phyloP scores from a whole-genome alignment of 2,797 vertebrate species.

The Brotula barbata region DNA sequence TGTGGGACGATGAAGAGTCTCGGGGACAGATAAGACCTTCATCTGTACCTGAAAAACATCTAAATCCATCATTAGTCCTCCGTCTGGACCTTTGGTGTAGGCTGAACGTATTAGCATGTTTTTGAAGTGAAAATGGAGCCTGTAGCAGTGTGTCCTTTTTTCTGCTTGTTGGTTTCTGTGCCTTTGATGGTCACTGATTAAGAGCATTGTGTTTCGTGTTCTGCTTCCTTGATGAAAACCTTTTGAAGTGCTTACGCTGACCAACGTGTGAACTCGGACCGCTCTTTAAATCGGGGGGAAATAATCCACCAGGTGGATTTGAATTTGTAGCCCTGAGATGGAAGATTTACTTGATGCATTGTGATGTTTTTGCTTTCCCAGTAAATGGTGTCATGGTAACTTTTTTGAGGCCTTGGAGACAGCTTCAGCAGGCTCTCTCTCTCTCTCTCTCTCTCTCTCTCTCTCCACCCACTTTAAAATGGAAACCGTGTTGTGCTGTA shows the following conservation, averaged over 20 bases:
- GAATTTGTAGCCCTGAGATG: conserved; percentile 2
- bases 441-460: not conserved
- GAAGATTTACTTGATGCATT: conserved; percentile 1
- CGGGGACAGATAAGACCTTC: too few species aligned
- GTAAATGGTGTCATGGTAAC: conserved; percentile 54
- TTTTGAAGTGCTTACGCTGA: conserved; percentile 63
- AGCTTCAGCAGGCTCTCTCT: not conserved
- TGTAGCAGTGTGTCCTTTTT: conserved; percentile 15
- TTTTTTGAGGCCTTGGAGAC: conserved; percentile 53
- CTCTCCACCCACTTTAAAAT: conserved; percentile 1
- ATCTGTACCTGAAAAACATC: too few species aligned
- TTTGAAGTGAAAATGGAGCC: conserved; percentile 27
- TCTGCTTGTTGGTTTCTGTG: conserved; percentile 44
- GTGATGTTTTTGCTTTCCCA: conserved; percentile 32
- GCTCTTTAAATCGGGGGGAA: conserved; percentile 45
- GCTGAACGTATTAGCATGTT: conserved; percentile 42
- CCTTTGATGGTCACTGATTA: conserved; percentile 70
- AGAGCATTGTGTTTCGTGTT: conserved; percentile 40
- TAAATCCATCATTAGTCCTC: not conserved
- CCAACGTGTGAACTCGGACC: conserved; percentile 43
- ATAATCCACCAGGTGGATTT: conserved; percentile 15
- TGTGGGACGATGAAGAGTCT: too few species aligned
- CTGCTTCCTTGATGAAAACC: conserved; percentile 59
- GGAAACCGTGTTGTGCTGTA: too few species aligned
- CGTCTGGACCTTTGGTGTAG: conserved; percentile 6